phyloP scores from a whole-genome alignment of 2,113 vertebrate genomes.

The Syrrhaptes paradoxus region DNA sequence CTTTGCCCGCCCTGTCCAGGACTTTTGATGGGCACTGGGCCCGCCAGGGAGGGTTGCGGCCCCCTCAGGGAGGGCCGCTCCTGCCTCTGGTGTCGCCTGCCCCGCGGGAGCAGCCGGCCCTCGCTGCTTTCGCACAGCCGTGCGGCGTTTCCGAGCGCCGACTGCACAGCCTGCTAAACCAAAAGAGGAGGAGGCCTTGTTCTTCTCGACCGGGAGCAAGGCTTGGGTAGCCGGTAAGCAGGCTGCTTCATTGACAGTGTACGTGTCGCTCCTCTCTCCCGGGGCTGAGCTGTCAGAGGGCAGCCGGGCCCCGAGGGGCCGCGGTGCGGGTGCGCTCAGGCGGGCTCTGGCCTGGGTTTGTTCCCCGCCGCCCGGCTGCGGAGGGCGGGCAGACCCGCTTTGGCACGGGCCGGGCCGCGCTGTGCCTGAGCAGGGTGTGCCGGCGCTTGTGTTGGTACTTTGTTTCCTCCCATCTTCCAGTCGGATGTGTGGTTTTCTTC shows the following conservation, averaged over 20 bases:
- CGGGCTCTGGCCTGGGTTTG: not conserved
- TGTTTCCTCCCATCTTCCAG: not conserved
- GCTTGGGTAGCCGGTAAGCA: not conserved
- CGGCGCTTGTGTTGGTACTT: too few relatives aligned
- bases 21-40: not conserved
- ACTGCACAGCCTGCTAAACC: not conserved
- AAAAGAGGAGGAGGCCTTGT: not conserved
- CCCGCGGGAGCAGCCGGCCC: not conserved
- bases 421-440: fast-evolving
- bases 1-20: fast-evolving
- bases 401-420: fast-evolving
- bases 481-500: not conserved
- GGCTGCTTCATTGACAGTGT: too few relatives aligned
- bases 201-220: not conserved
- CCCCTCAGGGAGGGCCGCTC: too few relatives aligned
- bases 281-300: too few relatives aligned
- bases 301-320: not conserved
- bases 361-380: fast-evolving
- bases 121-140: not conserved
- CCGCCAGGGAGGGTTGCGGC: too few relatives aligned
- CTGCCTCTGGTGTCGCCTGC: fast-evolving
- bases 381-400: not conserved
- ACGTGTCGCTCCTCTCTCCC: not conserved
- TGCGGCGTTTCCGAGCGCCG: fast-evolving
- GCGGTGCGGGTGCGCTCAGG: not conserved